Percentiles rank a stretch among this genome's conserved stretches.
phyloP scores from a whole-genome alignment of 2,797 vertebrate genomes.

The Chelonia mydas region DNA sequence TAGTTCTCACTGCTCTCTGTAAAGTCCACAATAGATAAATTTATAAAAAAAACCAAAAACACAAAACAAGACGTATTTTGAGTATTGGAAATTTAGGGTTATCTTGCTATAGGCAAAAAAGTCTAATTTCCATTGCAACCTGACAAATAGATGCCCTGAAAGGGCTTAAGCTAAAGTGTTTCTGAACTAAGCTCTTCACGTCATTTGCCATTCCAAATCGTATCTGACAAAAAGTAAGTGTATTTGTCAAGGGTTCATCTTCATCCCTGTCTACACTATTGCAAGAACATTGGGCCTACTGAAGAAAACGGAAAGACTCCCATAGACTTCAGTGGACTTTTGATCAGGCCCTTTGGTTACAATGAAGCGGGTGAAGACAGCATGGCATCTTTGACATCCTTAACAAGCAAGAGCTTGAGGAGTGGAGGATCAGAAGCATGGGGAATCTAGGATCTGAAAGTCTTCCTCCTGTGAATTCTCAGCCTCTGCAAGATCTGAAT shows the following conservation, averaged over 20 bases:
- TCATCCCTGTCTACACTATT: not conserved
- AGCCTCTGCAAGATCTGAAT: too few relatives aligned
- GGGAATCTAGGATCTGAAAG: too few relatives aligned
- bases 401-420: too few relatives aligned
- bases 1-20: not conserved
- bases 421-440: too few relatives aligned
- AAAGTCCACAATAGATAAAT: not conserved
- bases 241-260: slow-evolving; percentile 14
- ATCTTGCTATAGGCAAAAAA: not conserved
- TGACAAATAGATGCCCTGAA: not conserved
- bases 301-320: not conserved
- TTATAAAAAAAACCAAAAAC: not conserved
- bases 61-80: not conserved
- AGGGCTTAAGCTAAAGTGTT: not conserved
- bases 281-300: not conserved
- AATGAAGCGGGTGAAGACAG: too few relatives aligned
- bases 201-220: slow-evolving; percentile 12
- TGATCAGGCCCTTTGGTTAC: too few relatives aligned
- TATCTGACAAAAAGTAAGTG: not conserved
- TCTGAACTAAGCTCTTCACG: not conserved
- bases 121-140: slow-evolving; percentile 20
- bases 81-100: not conserved
- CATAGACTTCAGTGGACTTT: too few relatives aligned
- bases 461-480: too few relatives aligned
- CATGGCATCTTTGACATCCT: too few relatives aligned